phyloP scores from a whole-genome alignment of 2,113 vertebrate genomes.

The Perognathus longimembris region DNA sequence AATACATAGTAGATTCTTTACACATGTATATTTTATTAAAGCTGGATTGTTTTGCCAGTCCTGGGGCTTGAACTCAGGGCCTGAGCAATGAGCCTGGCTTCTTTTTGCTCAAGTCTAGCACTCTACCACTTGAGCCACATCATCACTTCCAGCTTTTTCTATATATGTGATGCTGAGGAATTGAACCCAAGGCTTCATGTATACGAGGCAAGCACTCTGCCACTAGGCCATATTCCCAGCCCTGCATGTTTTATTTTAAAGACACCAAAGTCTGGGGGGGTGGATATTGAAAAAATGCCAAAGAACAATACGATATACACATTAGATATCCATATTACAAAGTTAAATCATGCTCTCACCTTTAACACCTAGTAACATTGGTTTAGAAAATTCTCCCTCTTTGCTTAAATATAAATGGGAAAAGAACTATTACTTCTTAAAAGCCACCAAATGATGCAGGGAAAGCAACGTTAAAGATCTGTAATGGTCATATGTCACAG shows the following conservation, averaged over 20 bases:
- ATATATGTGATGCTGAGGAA: too few species aligned
- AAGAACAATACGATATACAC: neutral
- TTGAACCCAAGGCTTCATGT: too few species aligned
- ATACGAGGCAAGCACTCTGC: too few species aligned
- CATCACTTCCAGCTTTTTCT: too few species aligned
- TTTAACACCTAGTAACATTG: neutral
- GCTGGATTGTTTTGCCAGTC: too few species aligned
- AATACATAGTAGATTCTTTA: neutral
- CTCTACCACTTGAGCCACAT: too few species aligned
- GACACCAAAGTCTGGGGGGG: neutral
- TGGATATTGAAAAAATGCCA: neutral
- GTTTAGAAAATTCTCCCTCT: too few species aligned
- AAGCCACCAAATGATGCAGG: constrained; percentile 53
- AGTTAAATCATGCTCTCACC: constrained; percentile 15
- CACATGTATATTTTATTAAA: neutral
- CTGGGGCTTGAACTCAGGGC: too few species aligned
- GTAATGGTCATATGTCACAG: constrained; percentile 41
- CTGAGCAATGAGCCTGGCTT: too few species aligned
- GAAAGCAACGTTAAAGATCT: constrained; percentile 35
- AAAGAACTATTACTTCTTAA: constrained; percentile 59
- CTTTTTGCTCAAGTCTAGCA: too few species aligned
- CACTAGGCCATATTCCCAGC: too few species aligned
- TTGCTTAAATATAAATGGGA: constrained; percentile 54
- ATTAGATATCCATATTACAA: constrained; percentile 33
- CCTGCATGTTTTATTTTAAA: neutral